Percentiles rank a stretch among this genome's conserved stretches.
These are phyloP conservation scores for Pemphredon lugubris DNA, from an alignment of 2,888 invertebrate species.

Conservation along the genomic window DNA sequence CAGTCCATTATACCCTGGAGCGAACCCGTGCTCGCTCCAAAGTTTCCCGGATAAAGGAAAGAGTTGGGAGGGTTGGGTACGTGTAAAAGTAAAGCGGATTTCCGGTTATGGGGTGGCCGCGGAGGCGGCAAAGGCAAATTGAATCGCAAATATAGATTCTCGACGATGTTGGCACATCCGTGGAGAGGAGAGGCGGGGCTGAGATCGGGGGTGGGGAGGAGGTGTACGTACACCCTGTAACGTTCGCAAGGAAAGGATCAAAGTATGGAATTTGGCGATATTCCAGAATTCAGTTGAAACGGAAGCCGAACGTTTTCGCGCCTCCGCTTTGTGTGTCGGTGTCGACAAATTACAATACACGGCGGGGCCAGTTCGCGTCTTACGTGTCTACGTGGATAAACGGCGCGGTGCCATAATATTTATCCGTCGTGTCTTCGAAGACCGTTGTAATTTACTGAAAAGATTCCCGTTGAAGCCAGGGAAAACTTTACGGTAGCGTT, in stretches of 20 bases:
- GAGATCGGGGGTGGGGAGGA: conserved; percentile 12
- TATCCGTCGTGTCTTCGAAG: too few relatives aligned
- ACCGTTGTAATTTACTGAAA: too few relatives aligned
- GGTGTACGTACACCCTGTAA: conserved; percentile 19
- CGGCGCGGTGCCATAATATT: too few relatives aligned
- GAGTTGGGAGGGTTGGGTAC: too few relatives aligned
- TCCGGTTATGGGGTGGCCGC: conserved; percentile 27
- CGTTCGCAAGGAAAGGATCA: conserved; percentile 23
- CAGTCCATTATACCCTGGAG: not conserved
- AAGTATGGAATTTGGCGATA: conserved; percentile 40
- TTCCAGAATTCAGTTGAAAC: conserved; percentile 29
- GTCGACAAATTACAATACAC: not conserved
- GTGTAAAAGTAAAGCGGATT: conserved; percentile 32
- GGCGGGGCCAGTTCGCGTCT: too few relatives aligned
- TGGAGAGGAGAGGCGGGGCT: conserved; percentile 42
- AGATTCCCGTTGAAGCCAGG: too few relatives aligned
- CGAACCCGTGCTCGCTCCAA: not conserved
- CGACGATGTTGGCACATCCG: conserved; percentile 20
- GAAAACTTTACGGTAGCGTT: too few relatives aligned
- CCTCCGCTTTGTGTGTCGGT: not conserved
- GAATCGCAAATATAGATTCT: conserved; percentile 56
- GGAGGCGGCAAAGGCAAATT: conserved; percentile 43
- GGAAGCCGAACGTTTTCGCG: conserved; percentile 8
- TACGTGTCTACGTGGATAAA: too few relatives aligned
- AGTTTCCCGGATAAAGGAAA: conserved; percentile 10